These are phyloP conservation scores for Hemichromis elongatus DNA, from an alignment of 2,113 vertebrate species.

Conservation along the genomic window DNA sequence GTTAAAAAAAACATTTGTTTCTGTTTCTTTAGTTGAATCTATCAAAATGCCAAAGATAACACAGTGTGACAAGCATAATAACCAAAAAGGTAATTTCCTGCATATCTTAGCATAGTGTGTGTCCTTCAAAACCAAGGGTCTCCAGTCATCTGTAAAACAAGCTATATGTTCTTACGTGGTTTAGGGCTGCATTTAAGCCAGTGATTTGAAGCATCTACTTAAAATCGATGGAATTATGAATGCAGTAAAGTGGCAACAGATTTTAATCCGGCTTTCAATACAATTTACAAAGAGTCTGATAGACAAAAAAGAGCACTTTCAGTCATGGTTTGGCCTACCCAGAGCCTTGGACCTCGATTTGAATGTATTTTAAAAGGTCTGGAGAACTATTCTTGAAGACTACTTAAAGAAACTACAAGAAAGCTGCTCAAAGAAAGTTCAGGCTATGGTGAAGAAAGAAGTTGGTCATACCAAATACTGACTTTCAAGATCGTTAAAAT, in stretches of 20 bases:
- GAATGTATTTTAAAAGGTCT: neutral
- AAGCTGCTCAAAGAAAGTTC: neutral
- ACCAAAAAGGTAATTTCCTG: neutral
- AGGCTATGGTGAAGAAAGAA: neutral
- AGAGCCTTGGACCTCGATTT: neutral
- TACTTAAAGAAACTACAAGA: neutral
- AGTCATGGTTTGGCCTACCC: neutral
- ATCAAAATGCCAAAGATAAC: neutral
- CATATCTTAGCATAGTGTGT: neutral
- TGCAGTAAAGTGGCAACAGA: neutral
- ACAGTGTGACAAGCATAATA: neutral
- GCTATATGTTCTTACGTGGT: neutral
- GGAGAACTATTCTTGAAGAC: neutral
- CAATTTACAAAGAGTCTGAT: neutral
- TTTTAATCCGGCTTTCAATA: neutral
- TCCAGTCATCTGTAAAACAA: neutral
- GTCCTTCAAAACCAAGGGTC: neutral
- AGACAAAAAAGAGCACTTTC: neutral
- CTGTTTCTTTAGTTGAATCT: neutral
- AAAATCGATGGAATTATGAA: neutral
- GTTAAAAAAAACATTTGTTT: neutral
- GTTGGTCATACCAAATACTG: neutral
- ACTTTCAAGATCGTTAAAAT: neutral
- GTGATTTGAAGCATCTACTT: neutral
- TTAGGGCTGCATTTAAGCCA: neutral